Base-by-base conservation (phyloP, 1,140 invertebrate species). In the Trachymyrmex septentrionalis region DNA sequence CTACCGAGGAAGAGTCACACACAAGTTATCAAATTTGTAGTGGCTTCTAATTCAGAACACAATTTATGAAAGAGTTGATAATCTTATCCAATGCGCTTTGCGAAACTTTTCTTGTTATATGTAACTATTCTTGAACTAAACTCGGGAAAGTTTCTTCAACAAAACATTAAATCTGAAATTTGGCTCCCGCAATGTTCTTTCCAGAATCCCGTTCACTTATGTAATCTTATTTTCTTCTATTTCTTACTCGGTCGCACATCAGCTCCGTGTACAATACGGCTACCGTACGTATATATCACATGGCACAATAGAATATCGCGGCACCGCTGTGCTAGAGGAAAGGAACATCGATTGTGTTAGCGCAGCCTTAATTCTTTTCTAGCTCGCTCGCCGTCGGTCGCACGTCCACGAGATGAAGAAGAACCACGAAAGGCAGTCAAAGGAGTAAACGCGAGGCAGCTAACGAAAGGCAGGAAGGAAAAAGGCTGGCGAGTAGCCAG, bases 401-500 rank as follows among this genome's bases (percentile, higher is more conserved):
- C 53, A 80, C 64, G 66, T 81, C 27, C 82, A 53, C 48, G 53
- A 38, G 21, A 66, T 44, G 61, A 63, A 77, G 50, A 38, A 84
- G 38, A 66, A 55, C 57, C 44, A 14, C 73, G 53, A 4, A 67
- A 78, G 73, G 64, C 50, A 14, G 21, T 14, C n/a, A 14, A 78
- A 48, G 63, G 19, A 69, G 14, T 38, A 24, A 80, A 66, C n/a
- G 48, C n/a, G 63, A 77, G 19, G 10, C 3, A 44, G 55, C 78
- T 48, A 63, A 77, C 55, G 48, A 85, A 67, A 63, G 48, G 69
- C 67, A 86, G 69, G 78, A 66, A 75, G 71, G 76, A 69, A 86
- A 85, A 84, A 87, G 84, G 76, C 86, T 93, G 92, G 92, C 91
- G 50, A 50, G 24, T 16, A 69, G 92, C 93, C 93, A 94, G 91